Conservation (phyloP, 1,140 invertebrate genomes). For the Philotrypesis tridentata region DNA sequence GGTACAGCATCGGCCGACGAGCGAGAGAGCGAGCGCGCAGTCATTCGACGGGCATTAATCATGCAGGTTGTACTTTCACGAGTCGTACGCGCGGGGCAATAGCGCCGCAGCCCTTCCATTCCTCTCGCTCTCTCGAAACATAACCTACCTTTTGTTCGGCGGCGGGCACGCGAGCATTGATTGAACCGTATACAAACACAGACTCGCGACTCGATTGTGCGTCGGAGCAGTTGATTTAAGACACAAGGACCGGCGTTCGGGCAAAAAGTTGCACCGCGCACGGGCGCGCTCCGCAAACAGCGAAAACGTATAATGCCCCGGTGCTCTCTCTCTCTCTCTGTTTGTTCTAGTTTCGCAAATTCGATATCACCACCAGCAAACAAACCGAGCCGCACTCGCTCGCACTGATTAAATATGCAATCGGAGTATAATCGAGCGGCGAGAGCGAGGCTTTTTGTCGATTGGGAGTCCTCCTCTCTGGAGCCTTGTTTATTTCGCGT, state of each 20-base stretch:
- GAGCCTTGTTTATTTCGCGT: not conserved
- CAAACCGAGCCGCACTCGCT: not conserved
- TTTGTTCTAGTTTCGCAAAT: constrained; percentile 46
- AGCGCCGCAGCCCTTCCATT: constrained; percentile 47
- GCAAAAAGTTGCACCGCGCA: constrained; percentile 17
- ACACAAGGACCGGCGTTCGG: not conserved
- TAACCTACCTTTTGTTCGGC: constrained; percentile 59
- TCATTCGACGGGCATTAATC: constrained; percentile 60
- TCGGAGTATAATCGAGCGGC: not conserved
- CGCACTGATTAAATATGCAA: constrained; percentile 40
- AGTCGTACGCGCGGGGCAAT: not conserved
- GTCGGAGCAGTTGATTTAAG: constrained; percentile 43
- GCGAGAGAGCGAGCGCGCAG: constrained; percentile 51
- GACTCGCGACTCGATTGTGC: constrained; percentile 34
- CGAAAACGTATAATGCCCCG: constrained; percentile 33
- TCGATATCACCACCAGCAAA: not conserved
- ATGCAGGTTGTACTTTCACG: constrained; percentile 43
- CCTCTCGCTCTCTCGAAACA: constrained; percentile 50
- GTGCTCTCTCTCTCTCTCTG: too few species aligned
- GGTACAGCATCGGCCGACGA: not conserved
- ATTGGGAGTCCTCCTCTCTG: not conserved
- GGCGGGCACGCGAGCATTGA: constrained; percentile 51
- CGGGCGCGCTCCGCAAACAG: constrained; percentile 28
- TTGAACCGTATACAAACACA: constrained; percentile 57
- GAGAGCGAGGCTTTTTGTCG: too few species aligned